Base-by-base conservation (phyloP, 2,113 vertebrate genomes). In the Meles meles region DNA sequence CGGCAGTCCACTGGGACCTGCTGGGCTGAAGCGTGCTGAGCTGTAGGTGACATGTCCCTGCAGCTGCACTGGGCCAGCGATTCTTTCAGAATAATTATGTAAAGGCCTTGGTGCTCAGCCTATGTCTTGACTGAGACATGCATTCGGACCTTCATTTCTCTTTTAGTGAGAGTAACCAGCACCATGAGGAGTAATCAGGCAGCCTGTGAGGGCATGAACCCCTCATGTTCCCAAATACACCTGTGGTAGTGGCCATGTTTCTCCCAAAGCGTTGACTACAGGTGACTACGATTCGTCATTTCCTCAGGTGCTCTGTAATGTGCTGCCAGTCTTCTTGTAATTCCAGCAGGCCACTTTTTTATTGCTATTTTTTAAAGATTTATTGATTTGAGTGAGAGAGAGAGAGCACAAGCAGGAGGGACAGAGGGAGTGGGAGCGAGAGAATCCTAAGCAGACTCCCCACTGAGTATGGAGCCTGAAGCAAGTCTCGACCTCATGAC, bases 171-270 rank as follows among this genome's bases (percentile, higher is more conserved):
- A 25, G 6, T 49, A 4, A 34, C 25, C 5, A 31, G 52, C 31
- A 14, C 10, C n/a, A 27, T 13, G 39, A 31, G 7, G 31, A 14
- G 42, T 6, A 42, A 23, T 14, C 27, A 18, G 42, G 18, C 1
- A 1, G 42, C 18, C n/a, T 5, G 4, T 27, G 17, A 29, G 31
- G 88, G 44, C 20, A 5, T 31, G 79, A 17, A 39, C 0, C 1
- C 27, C 31, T 42, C 6, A 5, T 7, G 25, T 8, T 65, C 2
- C 37, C 74, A 39, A 17, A 10, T 1, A 14, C 0, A 0, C 44
- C 72, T 47, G 34, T 27, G 47, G 14, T 57, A 37, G 2, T 15
- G 85, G 23, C 47, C 4, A 0, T 8, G 1, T 52, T 37, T 80
- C 61, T 83, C 47, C 52, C 71, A 14, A 31, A 85, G 52, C 0